Conservation (phyloP, 2,888 invertebrate genomes). For the Chironomus riparius region DNA sequence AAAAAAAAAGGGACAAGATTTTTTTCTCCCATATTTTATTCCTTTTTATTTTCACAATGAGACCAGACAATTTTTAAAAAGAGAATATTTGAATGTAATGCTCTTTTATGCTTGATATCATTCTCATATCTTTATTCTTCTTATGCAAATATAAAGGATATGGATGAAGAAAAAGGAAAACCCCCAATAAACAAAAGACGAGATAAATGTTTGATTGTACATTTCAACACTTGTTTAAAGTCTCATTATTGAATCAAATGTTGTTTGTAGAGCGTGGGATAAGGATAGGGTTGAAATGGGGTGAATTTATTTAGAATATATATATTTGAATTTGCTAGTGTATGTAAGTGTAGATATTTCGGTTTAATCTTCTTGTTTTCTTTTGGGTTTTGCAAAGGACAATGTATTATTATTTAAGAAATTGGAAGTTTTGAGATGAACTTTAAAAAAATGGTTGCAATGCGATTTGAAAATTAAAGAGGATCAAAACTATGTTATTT, state of each 20-base stretch:
- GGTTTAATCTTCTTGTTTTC: no score
- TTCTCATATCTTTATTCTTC: no score
- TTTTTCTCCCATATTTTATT: constrained; percentile 1
- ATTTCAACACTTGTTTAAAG: constrained; percentile 20
- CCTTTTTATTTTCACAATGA: background rate
- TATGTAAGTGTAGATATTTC: background rate
- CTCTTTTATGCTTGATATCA: no score
- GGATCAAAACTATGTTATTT: no score
- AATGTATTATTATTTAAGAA: no score
- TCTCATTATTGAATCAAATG: background rate
- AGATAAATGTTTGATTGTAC: constrained; percentile 13
- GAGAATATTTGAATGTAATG: no score
- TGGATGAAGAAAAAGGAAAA: background rate
- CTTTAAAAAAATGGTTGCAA: no score
- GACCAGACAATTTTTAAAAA: background rate
- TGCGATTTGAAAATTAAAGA: no score
- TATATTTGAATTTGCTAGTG: background rate
- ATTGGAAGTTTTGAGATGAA: no score
- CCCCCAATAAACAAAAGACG: constrained; percentile 11
- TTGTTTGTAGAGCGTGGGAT: no score
- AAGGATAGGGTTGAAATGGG: background rate
- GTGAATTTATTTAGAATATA: background rate
- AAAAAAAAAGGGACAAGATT: background rate
- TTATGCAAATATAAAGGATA: no score
- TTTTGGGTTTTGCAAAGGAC: no score